phyloP scores from a whole-genome alignment of 2,888 invertebrate genomes.

The Endotricha flammealis region DNA sequence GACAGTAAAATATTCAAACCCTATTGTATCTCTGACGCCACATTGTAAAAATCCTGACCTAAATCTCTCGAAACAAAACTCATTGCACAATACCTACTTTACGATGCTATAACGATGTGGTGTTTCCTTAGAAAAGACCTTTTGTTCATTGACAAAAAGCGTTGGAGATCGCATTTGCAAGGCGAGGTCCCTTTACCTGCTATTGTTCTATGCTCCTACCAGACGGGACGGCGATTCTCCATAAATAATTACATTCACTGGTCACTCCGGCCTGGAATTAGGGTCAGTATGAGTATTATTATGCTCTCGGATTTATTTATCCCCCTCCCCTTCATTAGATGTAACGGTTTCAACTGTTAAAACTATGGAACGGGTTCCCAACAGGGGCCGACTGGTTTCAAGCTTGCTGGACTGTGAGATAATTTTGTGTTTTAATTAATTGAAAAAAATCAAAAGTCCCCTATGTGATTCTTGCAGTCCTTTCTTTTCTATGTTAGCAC shows the following conservation, averaged over 20 bases:
- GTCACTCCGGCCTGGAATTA: slow-evolving; percentile 58
- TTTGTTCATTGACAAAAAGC: slow-evolving; percentile 76
- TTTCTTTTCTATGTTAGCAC: slow-evolving; percentile 22
- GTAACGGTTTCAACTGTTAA: slow-evolving; percentile 77
- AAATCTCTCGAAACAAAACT: slow-evolving; percentile 74
- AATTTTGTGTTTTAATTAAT: slow-evolving; percentile 63
- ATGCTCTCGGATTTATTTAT: slow-evolving; percentile 59
- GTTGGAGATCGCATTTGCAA: slow-evolving; percentile 66
- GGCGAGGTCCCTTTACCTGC: slow-evolving; percentile 69
- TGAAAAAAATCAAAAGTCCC: slow-evolving; percentile 32
- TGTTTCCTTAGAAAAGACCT: slow-evolving; percentile 74
- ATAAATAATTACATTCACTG: slow-evolving; percentile 73
- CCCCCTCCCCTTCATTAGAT: slow-evolving; percentile 76
- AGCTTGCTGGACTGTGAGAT: slow-evolving; percentile 62
- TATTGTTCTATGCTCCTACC: slow-evolving; percentile 68
- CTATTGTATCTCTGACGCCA: slow-evolving; percentile 66
- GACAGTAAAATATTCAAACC: slow-evolving; percentile 48
- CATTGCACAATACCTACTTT: slow-evolving; percentile 71
- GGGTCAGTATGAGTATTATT: slow-evolving; percentile 73
- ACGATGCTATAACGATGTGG: slow-evolving; percentile 76
- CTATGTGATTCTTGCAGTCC: slow-evolving; percentile 4
- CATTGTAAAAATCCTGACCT: slow-evolving; percentile 73
- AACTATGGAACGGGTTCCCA: slow-evolving; percentile 73
- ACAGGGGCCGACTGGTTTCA: slow-evolving; percentile 67
- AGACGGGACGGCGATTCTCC: slow-evolving; percentile 61